A percentile compares a stretch with the other conserved stretches of the same genome.
Evolutionary conservation across 2,797 vertebrate genomes (phyloP).

Genomic region (Coreius guichenoti): DNA sequence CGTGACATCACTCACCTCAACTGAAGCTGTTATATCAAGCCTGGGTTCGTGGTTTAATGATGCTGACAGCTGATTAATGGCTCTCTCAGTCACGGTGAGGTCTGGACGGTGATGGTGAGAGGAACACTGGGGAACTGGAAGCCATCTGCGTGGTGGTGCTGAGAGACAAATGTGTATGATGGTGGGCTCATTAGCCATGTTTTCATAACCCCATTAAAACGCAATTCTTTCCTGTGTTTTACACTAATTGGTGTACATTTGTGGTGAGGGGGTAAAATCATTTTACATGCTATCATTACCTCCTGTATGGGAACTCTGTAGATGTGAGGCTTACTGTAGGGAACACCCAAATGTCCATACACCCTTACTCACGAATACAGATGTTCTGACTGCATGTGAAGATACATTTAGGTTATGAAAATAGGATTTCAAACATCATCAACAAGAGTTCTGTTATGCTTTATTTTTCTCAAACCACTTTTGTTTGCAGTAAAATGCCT

Average conservation of each 20-base stretch:
- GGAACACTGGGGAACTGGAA: slow-evolving; percentile 31
- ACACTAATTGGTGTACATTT: slow-evolving; percentile 50
- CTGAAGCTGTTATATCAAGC: slow-evolving; percentile 13
- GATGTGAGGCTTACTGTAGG: slow-evolving; percentile 2
- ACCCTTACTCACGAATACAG: not conserved
- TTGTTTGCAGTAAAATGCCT: no score
- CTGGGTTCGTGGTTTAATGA: slow-evolving; percentile 8
- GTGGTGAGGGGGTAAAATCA: slow-evolving; percentile 54
- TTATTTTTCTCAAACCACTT: not conserved
- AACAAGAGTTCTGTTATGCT: not conserved
- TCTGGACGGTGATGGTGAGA: slow-evolving; percentile 41
- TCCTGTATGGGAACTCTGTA: slow-evolving; percentile 24
- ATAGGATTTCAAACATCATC: not conserved
- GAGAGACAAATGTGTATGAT: slow-evolving; percentile 45
- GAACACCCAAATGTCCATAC: slow-evolving; percentile 2
- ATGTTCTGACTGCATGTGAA: slow-evolving; percentile 22
- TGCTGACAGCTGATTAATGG: slow-evolving; percentile 37
- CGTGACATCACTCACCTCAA: not conserved
- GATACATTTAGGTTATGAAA: not conserved
- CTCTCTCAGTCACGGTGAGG: not conserved
- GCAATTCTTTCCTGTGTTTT: slow-evolving; percentile 52
- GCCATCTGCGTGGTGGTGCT: slow-evolving; percentile 40
- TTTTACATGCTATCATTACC: slow-evolving; percentile 21
- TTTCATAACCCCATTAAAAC: slow-evolving; percentile 65
- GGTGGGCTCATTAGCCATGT: slow-evolving; percentile 43